These are phyloP conservation scores for Drosophila ficusphila DNA, from an alignment of 1,140 invertebrate genomes.

Conservation along the genomic window DNA sequence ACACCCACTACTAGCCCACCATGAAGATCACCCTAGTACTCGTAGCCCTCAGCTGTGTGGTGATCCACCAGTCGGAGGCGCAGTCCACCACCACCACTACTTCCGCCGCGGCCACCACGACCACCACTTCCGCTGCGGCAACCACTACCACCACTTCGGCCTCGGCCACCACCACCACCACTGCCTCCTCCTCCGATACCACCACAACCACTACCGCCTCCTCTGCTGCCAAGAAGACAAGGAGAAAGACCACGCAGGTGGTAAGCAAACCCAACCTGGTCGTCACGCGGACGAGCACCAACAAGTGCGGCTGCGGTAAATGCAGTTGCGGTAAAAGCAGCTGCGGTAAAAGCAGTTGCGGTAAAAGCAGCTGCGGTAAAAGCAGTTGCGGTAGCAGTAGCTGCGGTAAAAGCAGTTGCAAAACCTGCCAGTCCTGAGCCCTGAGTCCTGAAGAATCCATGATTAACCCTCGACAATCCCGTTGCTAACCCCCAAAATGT, in stretches of 20 bases:
- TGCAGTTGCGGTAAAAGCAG: too few relatives aligned
- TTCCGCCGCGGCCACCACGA: too few relatives aligned
- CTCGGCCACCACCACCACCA: not conserved
- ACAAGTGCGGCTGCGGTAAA: too few relatives aligned
- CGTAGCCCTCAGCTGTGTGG: not conserved
- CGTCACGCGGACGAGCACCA: too few relatives aligned
- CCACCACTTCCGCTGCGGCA: not conserved
- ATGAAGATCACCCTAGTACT: constrained; percentile 9
- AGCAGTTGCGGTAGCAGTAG: not conserved
- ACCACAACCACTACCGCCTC: too few relatives aligned
- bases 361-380: not conserved
- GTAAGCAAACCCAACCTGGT: too few relatives aligned
- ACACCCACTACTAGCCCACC: not conserved
- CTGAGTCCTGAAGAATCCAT: not conserved
- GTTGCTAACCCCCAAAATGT: not conserved
- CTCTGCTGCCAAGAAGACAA: too few relatives aligned
- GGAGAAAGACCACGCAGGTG: too few relatives aligned
- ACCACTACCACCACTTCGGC: not conserved
- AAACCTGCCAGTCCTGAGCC: too few relatives aligned
- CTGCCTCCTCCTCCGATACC: not conserved
- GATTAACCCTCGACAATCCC: not conserved
- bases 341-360: too few relatives aligned
- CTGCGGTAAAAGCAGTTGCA: not conserved
- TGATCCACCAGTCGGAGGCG: not conserved
- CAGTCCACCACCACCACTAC: not conserved